These are phyloP conservation scores for Choloepus didactylus DNA, from an alignment of 2,797 vertebrate species.

Conservation along the genomic window DNA sequence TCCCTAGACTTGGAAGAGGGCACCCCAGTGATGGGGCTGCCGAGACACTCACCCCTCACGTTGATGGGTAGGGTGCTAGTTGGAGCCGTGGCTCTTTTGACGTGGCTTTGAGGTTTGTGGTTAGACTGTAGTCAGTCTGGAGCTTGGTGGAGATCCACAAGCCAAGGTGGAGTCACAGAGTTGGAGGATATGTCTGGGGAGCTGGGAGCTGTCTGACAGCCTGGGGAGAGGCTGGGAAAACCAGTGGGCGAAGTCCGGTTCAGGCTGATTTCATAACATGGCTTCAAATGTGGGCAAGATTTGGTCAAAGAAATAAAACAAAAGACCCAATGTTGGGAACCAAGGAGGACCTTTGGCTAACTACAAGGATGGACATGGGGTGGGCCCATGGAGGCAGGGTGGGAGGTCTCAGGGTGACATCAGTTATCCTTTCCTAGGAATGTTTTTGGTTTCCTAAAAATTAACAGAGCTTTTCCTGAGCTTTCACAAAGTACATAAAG, in stretches of 20 bases:
- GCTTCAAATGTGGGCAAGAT: background rate
- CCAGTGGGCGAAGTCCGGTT: rapidly evolving
- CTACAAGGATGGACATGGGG: background rate
- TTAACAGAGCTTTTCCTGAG: background rate
- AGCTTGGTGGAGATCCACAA: rapidly evolving
- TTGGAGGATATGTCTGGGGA: no score
- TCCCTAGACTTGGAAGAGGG: background rate
- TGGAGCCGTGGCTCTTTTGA: background rate
- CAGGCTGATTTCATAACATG: no score
- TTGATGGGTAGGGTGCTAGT: rapidly evolving
- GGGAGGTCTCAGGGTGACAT: background rate
- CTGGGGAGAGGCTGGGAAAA: background rate
- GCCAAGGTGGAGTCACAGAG: background rate
- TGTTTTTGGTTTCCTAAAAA: background rate
- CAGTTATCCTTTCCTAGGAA: background rate
- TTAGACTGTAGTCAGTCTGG: background rate
- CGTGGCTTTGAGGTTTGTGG: background rate
- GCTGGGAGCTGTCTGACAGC: background rate
- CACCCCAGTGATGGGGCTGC: rapidly evolving
- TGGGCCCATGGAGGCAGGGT: rapidly evolving
- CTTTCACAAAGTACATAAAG: background rate
- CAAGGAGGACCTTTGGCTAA: background rate
- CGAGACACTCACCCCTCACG: rapidly evolving
- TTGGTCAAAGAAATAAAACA: background rate
- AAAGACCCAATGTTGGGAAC: background rate